These are phyloP conservation scores for Leptonema lineaticorne DNA, from an alignment of 1,140 invertebrate genomes.

Conservation along the genomic window DNA sequence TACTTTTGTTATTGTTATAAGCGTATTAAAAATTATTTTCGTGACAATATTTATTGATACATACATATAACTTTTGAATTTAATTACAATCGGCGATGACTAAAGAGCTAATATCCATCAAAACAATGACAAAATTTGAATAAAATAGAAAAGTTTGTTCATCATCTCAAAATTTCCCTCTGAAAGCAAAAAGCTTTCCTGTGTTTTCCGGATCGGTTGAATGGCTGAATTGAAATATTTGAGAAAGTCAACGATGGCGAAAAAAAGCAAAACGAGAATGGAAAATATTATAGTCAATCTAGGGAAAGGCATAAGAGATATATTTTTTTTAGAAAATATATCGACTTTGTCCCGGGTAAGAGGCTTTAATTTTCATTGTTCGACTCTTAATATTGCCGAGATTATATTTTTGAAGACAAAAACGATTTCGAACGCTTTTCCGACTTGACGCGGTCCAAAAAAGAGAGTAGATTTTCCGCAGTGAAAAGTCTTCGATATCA, in stretches of 20 bases:
- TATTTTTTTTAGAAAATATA: neutral
- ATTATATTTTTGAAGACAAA: neutral
- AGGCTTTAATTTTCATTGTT: neutral
- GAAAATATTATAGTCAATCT: no score
- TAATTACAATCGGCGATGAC: no score
- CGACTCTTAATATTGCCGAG: neutral
- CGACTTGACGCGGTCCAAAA: no score
- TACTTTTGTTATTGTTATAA: no score
- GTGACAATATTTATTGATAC: no score
- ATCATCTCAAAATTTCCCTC: neutral
- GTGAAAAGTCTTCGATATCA: no score
- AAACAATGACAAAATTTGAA: neutral
- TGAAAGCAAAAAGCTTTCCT: constrained; percentile 2
- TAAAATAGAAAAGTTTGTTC: neutral
- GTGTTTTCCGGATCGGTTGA: neutral
- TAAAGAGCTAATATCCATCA: neutral
- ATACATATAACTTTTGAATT: no score
- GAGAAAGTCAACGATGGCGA: no score
- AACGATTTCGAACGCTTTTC: neutral
- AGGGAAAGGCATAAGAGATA: neutral
- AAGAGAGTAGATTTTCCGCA: neutral
- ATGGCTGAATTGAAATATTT: no score
- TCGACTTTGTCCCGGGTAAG: neutral
- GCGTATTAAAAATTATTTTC: no score
- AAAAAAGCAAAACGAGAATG: no score